Conservation (phyloP, 2,797 vertebrate genomes). For the Echiichthys vipera region DNA sequence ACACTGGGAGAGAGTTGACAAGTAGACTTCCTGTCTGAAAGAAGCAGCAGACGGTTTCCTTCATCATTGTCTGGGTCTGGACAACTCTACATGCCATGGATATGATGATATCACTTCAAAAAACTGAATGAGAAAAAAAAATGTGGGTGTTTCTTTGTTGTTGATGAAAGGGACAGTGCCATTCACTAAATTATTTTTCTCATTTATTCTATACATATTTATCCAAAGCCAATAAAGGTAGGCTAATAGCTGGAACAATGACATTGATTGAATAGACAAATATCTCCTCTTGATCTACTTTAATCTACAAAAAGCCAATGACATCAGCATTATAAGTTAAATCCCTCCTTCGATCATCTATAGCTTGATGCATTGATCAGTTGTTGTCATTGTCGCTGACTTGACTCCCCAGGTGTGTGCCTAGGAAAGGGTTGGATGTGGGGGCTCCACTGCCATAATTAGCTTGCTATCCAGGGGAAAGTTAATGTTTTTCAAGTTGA, state of each 20-base stretch:
- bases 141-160: not conserved
- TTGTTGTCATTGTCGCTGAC: conserved; percentile 42
- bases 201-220: not conserved
- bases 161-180: not conserved
- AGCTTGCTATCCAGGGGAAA: conserved; percentile 73
- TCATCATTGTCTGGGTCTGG: conserved; percentile 45
- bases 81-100: conserved; percentile 34
- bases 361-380: conserved; percentile 48
- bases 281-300: conserved; percentile 4
- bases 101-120: conserved; percentile 23
- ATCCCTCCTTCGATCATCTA: conserved; percentile 36
- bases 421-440: conserved; percentile 31
- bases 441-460: conserved; percentile 67
- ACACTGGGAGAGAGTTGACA: conserved; percentile 29
- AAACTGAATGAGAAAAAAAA: not conserved
- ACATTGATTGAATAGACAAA: not conserved
- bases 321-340: conserved; percentile 25
- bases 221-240: not conserved
- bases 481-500: conserved; percentile 82
- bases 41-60: conserved; percentile 41
- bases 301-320: conserved; percentile 27
- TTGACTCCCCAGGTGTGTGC: conserved; percentile 36
- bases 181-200: not conserved
- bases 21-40: conserved; percentile 61
- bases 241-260: not conserved